These are phyloP conservation scores for Drosophila neotestacea DNA, from an alignment of 2,888 invertebrate genomes.

Conservation along the genomic window DNA sequence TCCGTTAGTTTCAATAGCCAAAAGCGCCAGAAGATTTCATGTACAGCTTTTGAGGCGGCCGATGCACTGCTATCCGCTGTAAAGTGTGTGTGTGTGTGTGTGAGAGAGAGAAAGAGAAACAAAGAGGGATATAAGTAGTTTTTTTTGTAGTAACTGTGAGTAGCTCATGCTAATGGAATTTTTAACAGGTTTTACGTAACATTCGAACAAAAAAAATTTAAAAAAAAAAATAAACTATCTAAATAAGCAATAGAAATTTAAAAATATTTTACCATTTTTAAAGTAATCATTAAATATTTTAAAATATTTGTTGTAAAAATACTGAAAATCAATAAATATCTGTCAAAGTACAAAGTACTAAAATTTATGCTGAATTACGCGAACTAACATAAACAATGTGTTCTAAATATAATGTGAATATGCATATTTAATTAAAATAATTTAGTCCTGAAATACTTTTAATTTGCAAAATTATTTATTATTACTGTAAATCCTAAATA, in stretches of 20 bases:
- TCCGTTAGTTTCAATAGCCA: conserved; percentile 59
- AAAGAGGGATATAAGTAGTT: background rate
- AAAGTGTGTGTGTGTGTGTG: background rate
- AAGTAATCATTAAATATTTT: background rate
- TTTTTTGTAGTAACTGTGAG: conserved; percentile 5
- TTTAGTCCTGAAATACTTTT: too few species aligned
- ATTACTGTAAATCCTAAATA: too few species aligned
- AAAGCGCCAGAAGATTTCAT: conserved; percentile 66
- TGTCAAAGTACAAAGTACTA: background rate
- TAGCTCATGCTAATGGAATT: background rate
- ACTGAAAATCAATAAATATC: background rate
- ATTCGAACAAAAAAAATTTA: too few species aligned
- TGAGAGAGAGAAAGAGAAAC: conserved; percentile 1
- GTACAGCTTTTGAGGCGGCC: conserved; percentile 59
- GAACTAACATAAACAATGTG: background rate
- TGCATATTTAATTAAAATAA: too few species aligned
- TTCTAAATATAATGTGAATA: too few species aligned
- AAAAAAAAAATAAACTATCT: too few species aligned
- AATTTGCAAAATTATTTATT: too few species aligned
- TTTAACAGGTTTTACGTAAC: background rate
- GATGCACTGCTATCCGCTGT: conserved; percentile 65
- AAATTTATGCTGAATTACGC: too few species aligned
- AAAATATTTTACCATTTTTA: too few species aligned
- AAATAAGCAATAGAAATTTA: too few species aligned
- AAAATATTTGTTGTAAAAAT: background rate